phyloP scores from a whole-genome alignment of 2,888 invertebrate genomes.

The Schizaphis graminum region DNA sequence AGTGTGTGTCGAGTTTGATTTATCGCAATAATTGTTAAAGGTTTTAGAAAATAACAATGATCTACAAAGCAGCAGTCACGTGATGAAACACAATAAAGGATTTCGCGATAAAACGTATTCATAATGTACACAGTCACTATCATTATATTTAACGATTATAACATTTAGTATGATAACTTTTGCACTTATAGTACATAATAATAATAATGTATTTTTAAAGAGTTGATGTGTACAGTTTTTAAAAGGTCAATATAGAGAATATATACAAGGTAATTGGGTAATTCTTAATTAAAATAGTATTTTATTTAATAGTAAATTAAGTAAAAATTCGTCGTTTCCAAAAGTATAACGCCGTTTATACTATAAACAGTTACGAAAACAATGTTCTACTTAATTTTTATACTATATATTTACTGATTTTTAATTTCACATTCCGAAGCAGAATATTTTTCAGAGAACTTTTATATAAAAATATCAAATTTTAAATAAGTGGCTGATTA shows the following conservation, averaged over 20 bases:
- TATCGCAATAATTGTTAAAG: neutral
- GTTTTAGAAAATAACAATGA: neutral
- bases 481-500: neutral
- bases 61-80: neutral
- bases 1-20: neutral
- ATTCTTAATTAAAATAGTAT: too few relatives aligned
- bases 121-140: neutral
- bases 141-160: neutral
- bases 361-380: neutral
- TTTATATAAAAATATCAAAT: neutral
- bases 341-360: neutral
- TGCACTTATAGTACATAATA: constrained; percentile 21
- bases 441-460: neutral
- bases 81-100: neutral
- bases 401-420: neutral
- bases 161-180: neutral
- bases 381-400: too few relatives aligned
- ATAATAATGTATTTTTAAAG: constrained; percentile 22
- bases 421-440: neutral
- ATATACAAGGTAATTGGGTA: neutral
- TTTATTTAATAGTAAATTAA: too few relatives aligned
- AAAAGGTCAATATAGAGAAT: neutral
- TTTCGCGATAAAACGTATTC: neutral
- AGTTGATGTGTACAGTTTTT: neutral
- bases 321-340: neutral